Base-by-base conservation (phyloP, 2,797 vertebrate genomes). In the Typhlichthys eigenmanni region DNA sequence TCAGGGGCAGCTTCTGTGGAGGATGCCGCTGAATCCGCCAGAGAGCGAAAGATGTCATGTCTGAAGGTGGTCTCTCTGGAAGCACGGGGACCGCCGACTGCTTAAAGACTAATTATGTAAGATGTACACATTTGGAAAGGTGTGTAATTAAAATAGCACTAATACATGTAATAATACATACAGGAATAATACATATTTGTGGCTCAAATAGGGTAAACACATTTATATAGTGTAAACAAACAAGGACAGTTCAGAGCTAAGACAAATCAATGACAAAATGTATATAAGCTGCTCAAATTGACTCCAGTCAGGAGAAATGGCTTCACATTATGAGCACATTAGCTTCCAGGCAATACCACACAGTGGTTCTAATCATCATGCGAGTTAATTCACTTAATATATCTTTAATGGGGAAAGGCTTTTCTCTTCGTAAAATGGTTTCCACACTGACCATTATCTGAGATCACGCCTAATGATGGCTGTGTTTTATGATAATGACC, bases 1-100 rank as follows among this genome's bases (percentile, higher is more conserved):
- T 91, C 90, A 90, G 85, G 90, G 87, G 89, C 86, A 88, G 87
- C 88, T 88, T 89, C 90, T 88, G 89, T 87, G 85, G 87, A 91
- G 86, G 85, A 90, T 75, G 83, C 81, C 66, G 65, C 79, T 78
- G 78, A 75, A 79, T 73, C 80, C 89, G 83, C 83, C 60, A 58
- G 90, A 87, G 90, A 89, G 81, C 79, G 9, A 65, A 78, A 81
- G 81, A 82, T 88, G 87, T 87, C 88, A 86, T 87, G 90, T 89
- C 88, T 90, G 86, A 89, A 86, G 88, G 87, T 86, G 83, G 84
- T 88, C 88, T 89, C 87, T 77, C 79, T 79, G 84, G 86, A 87
- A 75, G 72, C 70, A 66, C 79, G 66, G 47, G 34, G 34, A 38
- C 34, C 34, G 34, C 34, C 7, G 34, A 38, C 34, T 38, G 34